phyloP scores from a whole-genome alignment of 2,113 vertebrate genomes.

The Proterorhinus semilunaris region DNA sequence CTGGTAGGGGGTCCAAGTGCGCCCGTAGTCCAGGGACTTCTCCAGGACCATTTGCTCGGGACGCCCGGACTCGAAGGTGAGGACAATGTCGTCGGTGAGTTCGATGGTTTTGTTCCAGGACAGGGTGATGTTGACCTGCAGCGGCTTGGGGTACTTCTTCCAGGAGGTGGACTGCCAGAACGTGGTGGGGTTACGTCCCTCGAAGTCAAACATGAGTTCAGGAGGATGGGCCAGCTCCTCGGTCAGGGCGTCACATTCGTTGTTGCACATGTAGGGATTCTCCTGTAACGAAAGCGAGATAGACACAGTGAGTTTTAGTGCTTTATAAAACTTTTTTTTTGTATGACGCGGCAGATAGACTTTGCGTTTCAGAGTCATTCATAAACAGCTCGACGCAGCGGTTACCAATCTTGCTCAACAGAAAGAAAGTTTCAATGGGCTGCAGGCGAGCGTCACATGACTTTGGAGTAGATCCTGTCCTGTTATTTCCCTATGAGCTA shows the following conservation, averaged over 20 bases:
- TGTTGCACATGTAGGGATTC: conserved; percentile 99
- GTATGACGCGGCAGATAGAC: neutral
- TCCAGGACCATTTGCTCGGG: conserved; percentile 99
- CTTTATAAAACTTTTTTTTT: neutral
- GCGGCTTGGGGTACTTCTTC: conserved; percentile 94
- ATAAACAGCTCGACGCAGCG: neutral
- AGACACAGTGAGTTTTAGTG: neutral
- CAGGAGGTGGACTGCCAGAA: conserved; percentile 98
- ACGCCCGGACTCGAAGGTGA: conserved; percentile 95
- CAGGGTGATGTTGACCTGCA: conserved; percentile 94
- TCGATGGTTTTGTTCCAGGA: conserved; percentile 99
- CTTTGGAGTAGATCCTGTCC: too few species aligned
- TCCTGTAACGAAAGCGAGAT: conserved; percentile 79
- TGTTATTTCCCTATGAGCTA: too few species aligned
- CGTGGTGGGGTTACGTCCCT: conserved; percentile 94
- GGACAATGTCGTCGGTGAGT: conserved; percentile 96
- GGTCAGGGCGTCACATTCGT: conserved; percentile 92
- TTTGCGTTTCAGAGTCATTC: neutral
- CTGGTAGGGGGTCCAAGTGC: conserved; percentile 97
- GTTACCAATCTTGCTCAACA: neutral
- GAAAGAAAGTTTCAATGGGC: too few species aligned
- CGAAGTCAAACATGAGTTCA: conserved; percentile 95
- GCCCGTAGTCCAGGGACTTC: conserved; percentile 95
- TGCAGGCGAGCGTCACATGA: too few species aligned
- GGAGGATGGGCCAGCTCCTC: conserved; percentile 95